phyloP scores from a whole-genome alignment of 2,113 vertebrate species.

The Psettodes erumei region DNA sequence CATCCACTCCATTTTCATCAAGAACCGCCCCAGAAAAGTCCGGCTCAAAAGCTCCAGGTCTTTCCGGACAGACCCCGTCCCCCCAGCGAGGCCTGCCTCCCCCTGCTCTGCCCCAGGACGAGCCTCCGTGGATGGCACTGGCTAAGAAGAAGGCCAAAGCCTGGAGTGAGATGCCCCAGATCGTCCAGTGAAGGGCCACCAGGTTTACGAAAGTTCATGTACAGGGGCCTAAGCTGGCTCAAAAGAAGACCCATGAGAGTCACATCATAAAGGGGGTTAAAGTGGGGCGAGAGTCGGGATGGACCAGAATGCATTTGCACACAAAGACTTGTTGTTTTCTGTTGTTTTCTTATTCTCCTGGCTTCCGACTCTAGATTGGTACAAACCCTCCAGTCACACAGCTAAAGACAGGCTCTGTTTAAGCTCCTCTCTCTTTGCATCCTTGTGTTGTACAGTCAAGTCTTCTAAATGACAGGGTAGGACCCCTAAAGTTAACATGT shows the following conservation, averaged over 20 bases:
- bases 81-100: constrained; percentile 57
- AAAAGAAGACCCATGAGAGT: neutral
- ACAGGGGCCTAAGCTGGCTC: neutral
- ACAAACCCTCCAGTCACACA: constrained; percentile 20
- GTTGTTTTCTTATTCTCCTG: constrained; percentile 37
- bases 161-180: constrained; percentile 92
- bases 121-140: constrained; percentile 92
- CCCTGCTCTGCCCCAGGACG: constrained; percentile 71
- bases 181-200: constrained; percentile 80
- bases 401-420: constrained; percentile 12
- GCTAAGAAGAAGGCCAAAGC: constrained; percentile 97
- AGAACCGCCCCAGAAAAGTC: constrained; percentile 37
- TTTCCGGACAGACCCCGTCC: constrained; percentile 10
- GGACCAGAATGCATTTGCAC: constrained; percentile 71
- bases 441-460: constrained; percentile 1
- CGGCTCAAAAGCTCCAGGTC: constrained; percentile 10
- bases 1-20: constrained; percentile 35
- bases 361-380: constrained; percentile 47
- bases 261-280: neutral
- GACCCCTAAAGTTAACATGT: constrained; percentile 1
- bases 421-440: neutral
- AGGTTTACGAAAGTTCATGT: neutral
- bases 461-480: constrained; percentile 33
- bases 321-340: constrained; percentile 34
- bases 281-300: constrained; percentile 7